Base-by-base conservation (phyloP, 2,888 invertebrate species). In the Xanthia togata region DNA sequence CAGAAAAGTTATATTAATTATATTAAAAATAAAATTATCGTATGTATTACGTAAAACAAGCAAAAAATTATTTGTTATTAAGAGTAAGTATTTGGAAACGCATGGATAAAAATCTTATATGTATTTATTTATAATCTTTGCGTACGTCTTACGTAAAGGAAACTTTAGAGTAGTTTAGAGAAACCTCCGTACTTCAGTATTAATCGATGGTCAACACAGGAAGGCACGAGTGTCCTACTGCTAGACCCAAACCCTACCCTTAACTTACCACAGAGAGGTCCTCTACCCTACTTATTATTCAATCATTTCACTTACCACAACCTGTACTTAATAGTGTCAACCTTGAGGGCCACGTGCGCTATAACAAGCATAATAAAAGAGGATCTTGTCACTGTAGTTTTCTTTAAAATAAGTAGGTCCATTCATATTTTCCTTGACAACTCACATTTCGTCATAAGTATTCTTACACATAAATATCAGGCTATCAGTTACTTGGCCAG, bases 251-350 rank as follows among this genome's bases (percentile, higher is more conserved):
- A 85, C 72, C 78, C 73, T 38, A 75, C 78, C 80, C 78, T 80
- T 79, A 73, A 60, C 80, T 83, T 69, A 77, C 85, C 78, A 82
- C 72, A 57, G 68, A 81, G 86, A 70, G 79, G 81, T 65, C 73
- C 86, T 87, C 76, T 70, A 82, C 80, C 87, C 87, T 82, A 85
- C 87, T 87, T 87, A 76, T 76, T 84, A 87, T 87, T 87, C 87
- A 87, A 85, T 85, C 78, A 87, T 83, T 78, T 83, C 78, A 82
- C 80, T 78, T 78, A 71, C 9, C 78, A 70, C 73, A 85, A 83
- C 81, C 78, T 85, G 81, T 53, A 72, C 73, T 76, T 78, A 79
- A 83, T 85, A 81, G 85, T 85, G 76, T 75, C 77, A 83, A 79
- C 72, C 76, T 69, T 77, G 68, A 76, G 55, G 11, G 12, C 12